A percentile compares a stretch with the other conserved stretches of the same genome.
Conservation (phyloP, 2,888 invertebrate genomes). For the Machimus rusticus region DNA sequence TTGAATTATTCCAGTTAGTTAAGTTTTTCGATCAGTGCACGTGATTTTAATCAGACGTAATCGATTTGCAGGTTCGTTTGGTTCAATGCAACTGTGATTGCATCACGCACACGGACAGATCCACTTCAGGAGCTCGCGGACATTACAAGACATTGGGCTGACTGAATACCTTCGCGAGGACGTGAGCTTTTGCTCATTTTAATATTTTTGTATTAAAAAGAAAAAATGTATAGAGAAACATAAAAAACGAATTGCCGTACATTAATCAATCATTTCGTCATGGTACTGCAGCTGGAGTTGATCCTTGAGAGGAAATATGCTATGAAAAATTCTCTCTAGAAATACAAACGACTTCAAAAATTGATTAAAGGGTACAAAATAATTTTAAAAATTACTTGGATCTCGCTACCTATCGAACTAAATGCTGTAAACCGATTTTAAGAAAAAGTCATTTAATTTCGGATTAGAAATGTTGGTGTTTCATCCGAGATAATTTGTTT, state of each 20-base stretch:
- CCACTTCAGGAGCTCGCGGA: background rate
- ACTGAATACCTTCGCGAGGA: background rate
- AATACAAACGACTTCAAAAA: no score
- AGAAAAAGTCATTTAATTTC: no score
- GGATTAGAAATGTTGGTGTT: no score
- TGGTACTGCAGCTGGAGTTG: background rate
- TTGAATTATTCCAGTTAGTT: constrained; percentile 47
- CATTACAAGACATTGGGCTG: background rate
- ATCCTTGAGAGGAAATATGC: background rate
- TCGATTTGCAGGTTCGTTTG: constrained; percentile 43
- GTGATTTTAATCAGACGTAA: constrained; percentile 48
- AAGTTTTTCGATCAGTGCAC: constrained; percentile 46
- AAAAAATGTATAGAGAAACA: background rate
- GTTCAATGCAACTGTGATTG: constrained; percentile 19
- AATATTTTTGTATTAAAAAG: background rate
- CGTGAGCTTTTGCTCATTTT: background rate
- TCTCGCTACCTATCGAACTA: no score
- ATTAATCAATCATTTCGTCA: background rate
- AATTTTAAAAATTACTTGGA: no score
- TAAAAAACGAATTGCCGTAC: background rate
- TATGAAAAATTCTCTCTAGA: no score
- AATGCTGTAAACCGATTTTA: no score
- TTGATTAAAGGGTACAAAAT: no score
- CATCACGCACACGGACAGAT: constrained; percentile 16
- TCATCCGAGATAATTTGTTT: no score